Base-by-base conservation (phyloP, 2,797 vertebrate species). In the Enteromius mattozi region DNA sequence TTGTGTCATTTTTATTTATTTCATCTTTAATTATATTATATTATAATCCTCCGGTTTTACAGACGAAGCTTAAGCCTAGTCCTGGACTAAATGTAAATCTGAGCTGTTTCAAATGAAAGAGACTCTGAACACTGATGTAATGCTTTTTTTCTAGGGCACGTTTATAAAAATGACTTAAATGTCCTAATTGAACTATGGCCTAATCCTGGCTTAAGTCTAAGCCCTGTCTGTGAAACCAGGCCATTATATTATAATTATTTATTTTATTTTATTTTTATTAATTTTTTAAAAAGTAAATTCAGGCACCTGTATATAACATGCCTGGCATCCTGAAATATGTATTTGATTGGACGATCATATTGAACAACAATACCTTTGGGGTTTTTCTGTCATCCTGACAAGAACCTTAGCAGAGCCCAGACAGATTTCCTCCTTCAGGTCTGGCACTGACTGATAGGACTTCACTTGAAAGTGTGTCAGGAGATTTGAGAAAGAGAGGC, bases 401-500 rank as follows among this genome's bases (percentile, higher is more conserved):
- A 80, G 65, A 86, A 65, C 66, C 47, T 81, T 82, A 66, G 80
- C 66, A 81, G 61, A 42, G 74, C 65, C 80, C 61, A 72, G 81
- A 71, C 74, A 71, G 65, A 81, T 81, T 78, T 49, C 77, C 35
- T 72, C 17, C 17, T 68, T 76, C n/a, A 65, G 84, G 68, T 70
- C 75, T 68, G 70, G 27, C 51, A 33, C 61, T 49, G 51, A 71
- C 80, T 85, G 78, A 75, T 78, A 66, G 81, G 65, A 78, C 77
- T 86, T 86, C 70, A 78, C 70, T 35, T 81, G 83, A 86, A 83
- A 84, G 66, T 56, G 24, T 54, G 56, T 69, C 63, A 65, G 74
- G 78, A 82, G 75, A 82, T 86, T 78, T 82, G 80, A 83, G 45
- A 84, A 87, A 84, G 40, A 69, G 45, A 69, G 56, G 72, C 76